These are phyloP conservation scores for Heliconius charithonia DNA, from an alignment of 2,888 invertebrate genomes.

Conservation along the genomic window DNA sequence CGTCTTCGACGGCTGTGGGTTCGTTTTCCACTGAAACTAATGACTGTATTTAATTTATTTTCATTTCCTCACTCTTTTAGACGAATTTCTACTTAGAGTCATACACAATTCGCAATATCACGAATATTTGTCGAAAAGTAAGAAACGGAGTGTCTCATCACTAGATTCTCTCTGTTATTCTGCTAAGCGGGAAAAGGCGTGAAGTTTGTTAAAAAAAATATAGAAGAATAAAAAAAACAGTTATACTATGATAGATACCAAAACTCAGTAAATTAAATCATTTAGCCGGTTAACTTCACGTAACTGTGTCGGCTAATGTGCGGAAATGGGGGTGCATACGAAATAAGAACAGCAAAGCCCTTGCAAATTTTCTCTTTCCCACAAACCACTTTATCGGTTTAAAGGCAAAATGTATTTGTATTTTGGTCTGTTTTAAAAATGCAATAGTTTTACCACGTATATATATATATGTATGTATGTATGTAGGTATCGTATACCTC, in stretches of 20 bases:
- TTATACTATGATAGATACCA: fast-evolving
- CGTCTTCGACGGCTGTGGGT: too few relatives aligned
- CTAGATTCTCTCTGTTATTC: neutral
- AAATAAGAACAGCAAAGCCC: constrained; percentile 36
- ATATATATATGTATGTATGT: neutral
- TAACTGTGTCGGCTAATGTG: constrained; percentile 36
- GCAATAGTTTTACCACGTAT: neutral
- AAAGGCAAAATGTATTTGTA: constrained; percentile 8
- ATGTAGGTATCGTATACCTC: neutral
- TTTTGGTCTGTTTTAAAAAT: constrained; percentile 18
- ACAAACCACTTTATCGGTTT: constrained; percentile 33
- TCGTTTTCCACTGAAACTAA: too few relatives aligned
- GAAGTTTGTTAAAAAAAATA: neutral
- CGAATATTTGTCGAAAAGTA: neutral
- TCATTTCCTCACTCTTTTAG: too few relatives aligned
- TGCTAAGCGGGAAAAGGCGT: neutral
- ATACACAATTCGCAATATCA: too few relatives aligned
- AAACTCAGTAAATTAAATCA: constrained; percentile 1
- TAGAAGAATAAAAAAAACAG: neutral
- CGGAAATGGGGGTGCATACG: constrained; percentile 42
- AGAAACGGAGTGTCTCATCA: neutral
- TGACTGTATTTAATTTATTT: too few relatives aligned
- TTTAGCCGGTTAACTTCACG: neutral
- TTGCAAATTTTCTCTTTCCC: constrained; percentile 25
- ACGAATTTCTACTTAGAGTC: too few relatives aligned